These are phyloP conservation scores for Tachina grossa DNA, from an alignment of 2,888 invertebrate genomes.

Conservation along the genomic window DNA sequence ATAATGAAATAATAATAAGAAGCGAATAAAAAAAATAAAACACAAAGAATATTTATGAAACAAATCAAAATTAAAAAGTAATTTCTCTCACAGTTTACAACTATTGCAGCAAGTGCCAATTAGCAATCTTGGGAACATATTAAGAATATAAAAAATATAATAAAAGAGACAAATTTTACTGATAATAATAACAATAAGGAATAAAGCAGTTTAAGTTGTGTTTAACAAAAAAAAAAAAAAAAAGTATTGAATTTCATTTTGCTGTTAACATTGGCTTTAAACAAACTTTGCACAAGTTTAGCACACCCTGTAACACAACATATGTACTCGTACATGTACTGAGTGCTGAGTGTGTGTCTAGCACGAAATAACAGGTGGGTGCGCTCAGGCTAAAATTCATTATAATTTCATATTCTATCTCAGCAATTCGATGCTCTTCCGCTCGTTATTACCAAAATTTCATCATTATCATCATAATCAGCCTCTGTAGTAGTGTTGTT, in stretches of 20 bases:
- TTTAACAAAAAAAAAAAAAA: constrained; percentile 2
- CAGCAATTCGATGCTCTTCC: constrained; percentile 51
- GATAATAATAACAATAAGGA: neutral
- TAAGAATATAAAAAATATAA: constrained; percentile 6
- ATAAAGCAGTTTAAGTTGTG: neutral
- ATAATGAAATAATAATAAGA: constrained; percentile 55
- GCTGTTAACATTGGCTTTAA: neutral
- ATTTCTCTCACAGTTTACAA: constrained; percentile 45
- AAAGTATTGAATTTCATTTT: constrained; percentile 47
- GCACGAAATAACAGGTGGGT: constrained; percentile 72
- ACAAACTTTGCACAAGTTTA: constrained; percentile 37
- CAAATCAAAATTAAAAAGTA: constrained; percentile 5
- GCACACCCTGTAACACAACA: constrained; percentile 56
- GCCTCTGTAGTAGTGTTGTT: no score
- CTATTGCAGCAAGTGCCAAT: constrained; percentile 21
- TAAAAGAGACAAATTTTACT: constrained; percentile 37
- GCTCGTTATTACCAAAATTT: constrained; percentile 47
- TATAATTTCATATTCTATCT: constrained; percentile 51
- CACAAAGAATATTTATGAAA: constrained; percentile 36
- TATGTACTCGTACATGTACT: neutral
- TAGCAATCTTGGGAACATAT: constrained; percentile 44
- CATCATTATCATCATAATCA: constrained; percentile 44
- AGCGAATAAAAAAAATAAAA: constrained; percentile 29
- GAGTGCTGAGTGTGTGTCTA: constrained; percentile 11
- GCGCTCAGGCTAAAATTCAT: constrained; percentile 61